Evolutionary conservation across 2,113 vertebrate species (phyloP).

Genomic region (Coptodon rendalli): DNA sequence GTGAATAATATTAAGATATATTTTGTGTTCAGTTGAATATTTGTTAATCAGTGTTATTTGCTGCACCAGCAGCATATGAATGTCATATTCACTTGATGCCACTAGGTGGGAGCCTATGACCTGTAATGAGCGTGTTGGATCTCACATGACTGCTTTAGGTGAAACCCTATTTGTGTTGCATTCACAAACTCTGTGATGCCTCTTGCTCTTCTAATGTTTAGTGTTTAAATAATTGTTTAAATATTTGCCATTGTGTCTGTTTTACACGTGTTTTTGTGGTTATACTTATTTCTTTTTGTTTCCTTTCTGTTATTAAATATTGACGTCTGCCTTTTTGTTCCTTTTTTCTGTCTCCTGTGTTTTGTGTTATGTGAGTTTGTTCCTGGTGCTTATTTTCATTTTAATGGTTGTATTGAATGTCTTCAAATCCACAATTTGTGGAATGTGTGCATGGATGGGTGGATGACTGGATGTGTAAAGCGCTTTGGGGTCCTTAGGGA

Average conservation of each 20-base stretch:
- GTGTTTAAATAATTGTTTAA: not conserved
- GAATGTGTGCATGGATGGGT: too few relatives aligned
- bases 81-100: not conserved
- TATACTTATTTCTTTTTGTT: not conserved
- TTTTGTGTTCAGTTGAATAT: not conserved
- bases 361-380: not conserved
- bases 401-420: not conserved
- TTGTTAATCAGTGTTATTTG: not conserved
- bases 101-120: not conserved
- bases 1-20: not conserved
- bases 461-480: too few relatives aligned
- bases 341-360: not conserved
- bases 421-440: not conserved
- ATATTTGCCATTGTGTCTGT: not conserved
- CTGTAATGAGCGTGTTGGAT: not conserved
- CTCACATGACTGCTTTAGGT: not conserved
- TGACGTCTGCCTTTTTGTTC: not conserved
- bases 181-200: not conserved
- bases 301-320: not conserved
- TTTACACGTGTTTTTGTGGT: accelerated
- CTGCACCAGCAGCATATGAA: not conserved
- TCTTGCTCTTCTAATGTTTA: not conserved
- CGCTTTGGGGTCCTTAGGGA: too few relatives aligned
- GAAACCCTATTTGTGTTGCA: not conserved
- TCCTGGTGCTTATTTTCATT: not conserved